Evolutionary conservation across 2,888 invertebrate species (phyloP), one percentile per base, ranked within the genome.

Genomic region (Pimpla rufipes): DNA sequence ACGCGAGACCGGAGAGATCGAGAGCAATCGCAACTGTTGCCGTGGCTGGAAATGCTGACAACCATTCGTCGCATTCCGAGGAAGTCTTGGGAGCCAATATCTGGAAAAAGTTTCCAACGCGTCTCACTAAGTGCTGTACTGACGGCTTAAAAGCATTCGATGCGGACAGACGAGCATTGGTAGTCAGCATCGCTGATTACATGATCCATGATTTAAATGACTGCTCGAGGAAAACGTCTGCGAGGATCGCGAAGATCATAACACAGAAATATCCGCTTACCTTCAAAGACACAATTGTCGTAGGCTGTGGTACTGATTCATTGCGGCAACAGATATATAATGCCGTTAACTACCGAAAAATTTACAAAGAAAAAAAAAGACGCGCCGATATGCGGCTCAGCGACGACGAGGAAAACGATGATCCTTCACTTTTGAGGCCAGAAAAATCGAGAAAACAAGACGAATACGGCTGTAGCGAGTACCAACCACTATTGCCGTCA

Each of bases 321-420:
- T 37, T 81, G 18, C 40, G 66, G 10, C 52, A 73, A 18, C 81
- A 78, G 52, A 81, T 81, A 47, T 77, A 82, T 18, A 82, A 59
- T 40, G 78, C 82, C 35, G 68, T 82, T 11, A 59, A 79, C 35
- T 79, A 82, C 45, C 67, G 74, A 6, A 82, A 82, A 67, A 42
- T 52, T 8, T 62, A 66, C 1, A 74, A 66, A 50, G 68, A 73
- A 47, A 47, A 35, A 11, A 81, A 77, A 18, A 42, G 45, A 57
- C 71, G 64, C 42, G 55, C 55, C 16, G 70, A 67, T 45, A 50
- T 23, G 37, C 23, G 52, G 21, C 21, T 50, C 18, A 77, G 42
- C 40, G 76, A 57, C 16, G 67, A 77, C 21, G 71, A 64, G 13
- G 73, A 42, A 29, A 21, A 64, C 11, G 75, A 64, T 45, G 59